Base-by-base conservation (phyloP, 2,797 vertebrate species). In the Parambassis ranga region DNA sequence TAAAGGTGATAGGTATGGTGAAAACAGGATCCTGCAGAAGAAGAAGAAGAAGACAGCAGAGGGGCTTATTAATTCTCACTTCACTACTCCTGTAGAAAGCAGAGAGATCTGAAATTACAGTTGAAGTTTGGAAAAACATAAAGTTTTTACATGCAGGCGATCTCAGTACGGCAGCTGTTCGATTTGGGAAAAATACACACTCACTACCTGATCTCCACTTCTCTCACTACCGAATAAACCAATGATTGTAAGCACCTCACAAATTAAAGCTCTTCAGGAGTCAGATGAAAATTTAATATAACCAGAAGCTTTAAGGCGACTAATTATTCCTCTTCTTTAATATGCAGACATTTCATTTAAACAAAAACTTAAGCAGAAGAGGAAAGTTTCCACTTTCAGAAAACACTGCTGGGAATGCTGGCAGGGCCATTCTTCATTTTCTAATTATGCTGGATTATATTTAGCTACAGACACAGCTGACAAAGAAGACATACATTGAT, bases 401-500 rank as follows among this genome's bases (percentile, higher is more conserved):
- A 88, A 86, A 86, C 61, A 80, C 83, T 86, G 85, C 76, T 79
- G 82, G 81, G 79, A 84, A 79, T 55, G 75, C 76, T 82, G 82
- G 73, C 82, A 87, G 86, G 74, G 63, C 71, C 68, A 83, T 89
- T 85, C 62, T 71, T 91, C 84, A 83, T 86, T 79, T 87, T 79
- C 75, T 86, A 90, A 89, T 89, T 88, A 90, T 71, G 62, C 77
- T 51, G 47, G 67, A 86, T 89, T 90, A 90, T 90, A 89, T 89
- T 90, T 89, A 90, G 83, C 84, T 64, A 41, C 81, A 87, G 81
- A 83, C 76, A 75, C 81, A 85, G 83, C 57, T 75, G 80, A 88
- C 53, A 27, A 75, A 71, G 64, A 79, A 69, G 71, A 81, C 65
- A 57, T 71, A 75, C 77, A 80, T 76, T 83, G 75, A 89, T 87